Evolutionary conservation across 1,140 invertebrate genomes (phyloP), one percentile per base, ranked within the genome.

Genomic region (Tigriopus japonicus): DNA sequence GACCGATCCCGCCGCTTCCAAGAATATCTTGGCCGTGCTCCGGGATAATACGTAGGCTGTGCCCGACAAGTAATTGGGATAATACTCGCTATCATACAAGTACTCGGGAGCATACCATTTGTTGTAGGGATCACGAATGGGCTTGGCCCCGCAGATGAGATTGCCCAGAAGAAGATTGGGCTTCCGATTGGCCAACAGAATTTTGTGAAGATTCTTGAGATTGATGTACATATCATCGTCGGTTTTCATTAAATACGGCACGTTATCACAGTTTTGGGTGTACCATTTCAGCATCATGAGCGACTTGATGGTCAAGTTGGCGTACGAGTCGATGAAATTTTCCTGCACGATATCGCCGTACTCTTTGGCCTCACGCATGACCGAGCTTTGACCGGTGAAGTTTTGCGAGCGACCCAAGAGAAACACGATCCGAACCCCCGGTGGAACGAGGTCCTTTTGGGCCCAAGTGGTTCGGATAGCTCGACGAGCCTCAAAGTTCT

Each of bases 261-360:
- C 59, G 24, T 52, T 52, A 14, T 45, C 13, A 58, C 70, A 71
- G 49, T 64, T 59, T 9, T 52, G 56, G 7, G 67, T 65, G 6
- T 67, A 66, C 81, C 86, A 86, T 69, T 90, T 89, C 45, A 92
- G 71, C 71, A 88, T 77, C 78, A 87, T 82, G 14, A 87, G 78
- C 15, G 84, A 85, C 69, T 95, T 95, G 7, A 93, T 70, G 0
- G 89, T 94, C 54, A 95, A 74, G 77, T 96, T 95, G 69, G 88
- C 86, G 70, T 95, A 95, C 0, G 83, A 82, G 70, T 96, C 91
- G 12, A 84, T 68, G 69, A 92, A 94, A 56, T 80, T 80, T 70
- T 90, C 87, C 72, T 92, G 85, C 42, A 96, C 82, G n/a, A 96
- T 81, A 71, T 96, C 90, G 24, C 81, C 78, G 65, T 81, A 81